Evolutionary conservation across 2,888 invertebrate genomes (phyloP).

Genomic region (Rhorus exstirpatorius): DNA sequence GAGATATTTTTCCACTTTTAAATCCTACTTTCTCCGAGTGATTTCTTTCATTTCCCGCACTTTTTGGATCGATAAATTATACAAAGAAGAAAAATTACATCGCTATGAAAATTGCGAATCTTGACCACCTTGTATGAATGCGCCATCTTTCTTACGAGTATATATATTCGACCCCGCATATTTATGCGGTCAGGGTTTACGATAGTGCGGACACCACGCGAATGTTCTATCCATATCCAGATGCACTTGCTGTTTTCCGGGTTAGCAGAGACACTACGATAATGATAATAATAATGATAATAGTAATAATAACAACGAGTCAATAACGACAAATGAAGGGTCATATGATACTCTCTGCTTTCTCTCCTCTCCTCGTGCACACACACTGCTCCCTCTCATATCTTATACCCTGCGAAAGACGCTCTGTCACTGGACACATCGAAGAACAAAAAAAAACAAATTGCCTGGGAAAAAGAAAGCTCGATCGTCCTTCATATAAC

Average conservation of each 20-base stretch:
- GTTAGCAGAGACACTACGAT: neutral
- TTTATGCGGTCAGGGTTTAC: neutral
- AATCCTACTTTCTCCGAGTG: too few relatives aligned
- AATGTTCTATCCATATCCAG: constrained; percentile 1
- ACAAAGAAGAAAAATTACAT: too few relatives aligned
- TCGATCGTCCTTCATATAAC: too few relatives aligned
- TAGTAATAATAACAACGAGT: constrained; percentile 24
- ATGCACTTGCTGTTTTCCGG: constrained; percentile 1
- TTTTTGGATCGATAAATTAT: too few relatives aligned
- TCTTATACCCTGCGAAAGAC: too few relatives aligned
- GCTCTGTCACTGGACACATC: too few relatives aligned
- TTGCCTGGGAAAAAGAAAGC: too few relatives aligned
- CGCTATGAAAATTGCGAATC: neutral
- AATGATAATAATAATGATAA: constrained; percentile 12
- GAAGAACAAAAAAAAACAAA: neutral
- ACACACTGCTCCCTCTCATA: neutral
- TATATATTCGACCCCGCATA: neutral
- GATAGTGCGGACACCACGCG: constrained; percentile 32
- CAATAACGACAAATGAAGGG: constrained; percentile 61
- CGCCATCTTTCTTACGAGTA: constrained; percentile 32
- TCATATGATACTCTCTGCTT: constrained; percentile 15
- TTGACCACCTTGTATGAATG: neutral
- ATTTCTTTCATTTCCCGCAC: too few relatives aligned
- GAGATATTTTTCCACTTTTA: too few relatives aligned
- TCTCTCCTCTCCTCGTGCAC: neutral